Conservation (phyloP, 2,797 vertebrate species). For the Ciconia nigra region DNA sequence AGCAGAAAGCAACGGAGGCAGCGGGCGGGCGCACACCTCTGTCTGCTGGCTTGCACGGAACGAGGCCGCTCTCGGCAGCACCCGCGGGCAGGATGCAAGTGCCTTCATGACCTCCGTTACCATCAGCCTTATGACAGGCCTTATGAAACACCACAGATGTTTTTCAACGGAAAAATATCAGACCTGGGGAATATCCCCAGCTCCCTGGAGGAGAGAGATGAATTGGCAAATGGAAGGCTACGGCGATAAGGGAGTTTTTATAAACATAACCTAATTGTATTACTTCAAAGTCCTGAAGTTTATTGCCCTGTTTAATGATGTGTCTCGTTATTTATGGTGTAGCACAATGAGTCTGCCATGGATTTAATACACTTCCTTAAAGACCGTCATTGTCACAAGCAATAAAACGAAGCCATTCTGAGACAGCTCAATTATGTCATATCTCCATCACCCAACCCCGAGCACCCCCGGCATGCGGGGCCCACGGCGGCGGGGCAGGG, state of each 20-base stretch:
- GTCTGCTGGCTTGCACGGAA: fast-evolving
- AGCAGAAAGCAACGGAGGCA: background rate
- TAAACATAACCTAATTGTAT: conserved; percentile 80
- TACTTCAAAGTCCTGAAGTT: conserved; percentile 77
- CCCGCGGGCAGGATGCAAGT: background rate
- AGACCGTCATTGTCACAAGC: conserved; percentile 76
- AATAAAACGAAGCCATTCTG: conserved; percentile 74
- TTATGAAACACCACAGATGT: background rate
- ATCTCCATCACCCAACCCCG: conserved; percentile 43
- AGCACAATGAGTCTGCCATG: conserved; percentile 71
- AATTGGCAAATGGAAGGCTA: conserved; percentile 57
- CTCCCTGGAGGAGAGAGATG: conserved; percentile 5
- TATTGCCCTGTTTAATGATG: conserved; percentile 81
- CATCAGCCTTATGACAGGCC: background rate
- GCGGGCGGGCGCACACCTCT: background rate
- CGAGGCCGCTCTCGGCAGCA: background rate
- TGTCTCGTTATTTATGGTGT: conserved; percentile 78
- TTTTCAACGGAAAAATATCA: background rate
- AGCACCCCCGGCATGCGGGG: background rate
- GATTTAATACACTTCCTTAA: conserved; percentile 82
- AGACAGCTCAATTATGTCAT: conserved; percentile 74
- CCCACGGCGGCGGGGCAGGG: fast-evolving
- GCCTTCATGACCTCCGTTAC: background rate
- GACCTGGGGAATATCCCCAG: background rate
- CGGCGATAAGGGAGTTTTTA: conserved; percentile 65